Conservation (phyloP, 2,797 vertebrate genomes). For the Siniperca undulata region DNA sequence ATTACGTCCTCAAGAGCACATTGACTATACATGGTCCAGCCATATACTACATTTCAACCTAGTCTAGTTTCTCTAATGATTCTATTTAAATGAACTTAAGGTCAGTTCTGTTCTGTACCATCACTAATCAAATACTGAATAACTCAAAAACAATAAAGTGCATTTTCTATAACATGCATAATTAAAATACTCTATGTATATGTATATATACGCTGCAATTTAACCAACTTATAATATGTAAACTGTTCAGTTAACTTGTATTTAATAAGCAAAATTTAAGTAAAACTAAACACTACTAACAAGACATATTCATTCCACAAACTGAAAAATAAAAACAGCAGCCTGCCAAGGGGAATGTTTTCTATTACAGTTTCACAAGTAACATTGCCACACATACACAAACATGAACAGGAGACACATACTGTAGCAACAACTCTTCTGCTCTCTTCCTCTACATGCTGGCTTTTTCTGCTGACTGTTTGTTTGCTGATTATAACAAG, state of each 20-base stretch:
- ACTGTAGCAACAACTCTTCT: constrained; percentile 7
- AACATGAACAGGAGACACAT: neutral
- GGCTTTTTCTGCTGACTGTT: neutral
- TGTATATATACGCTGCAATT: neutral
- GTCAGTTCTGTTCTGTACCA: neutral
- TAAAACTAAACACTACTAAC: neutral
- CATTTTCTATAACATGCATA: neutral
- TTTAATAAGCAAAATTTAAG: neutral
- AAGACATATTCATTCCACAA: constrained; percentile 4
- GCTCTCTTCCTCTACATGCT: neutral
- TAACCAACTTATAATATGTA: neutral
- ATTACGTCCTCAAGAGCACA: too few species aligned
- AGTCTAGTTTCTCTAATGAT: neutral
- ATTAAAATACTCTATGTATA: neutral
- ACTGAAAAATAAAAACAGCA: constrained; percentile 3
- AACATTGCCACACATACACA: constrained; percentile 5
- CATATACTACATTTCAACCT: too few species aligned
- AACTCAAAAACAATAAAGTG: neutral
- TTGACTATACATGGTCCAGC: too few species aligned
- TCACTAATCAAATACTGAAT: neutral
- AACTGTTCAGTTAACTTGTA: constrained; percentile 15
- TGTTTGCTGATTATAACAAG: neutral
- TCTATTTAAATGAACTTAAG: neutral
- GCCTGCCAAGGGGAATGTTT: constrained; percentile 4
- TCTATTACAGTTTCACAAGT: constrained; percentile 20